Evolutionary conservation across 2,797 vertebrate species (phyloP), one percentile per base, ranked within the genome.

Genomic region (Eremophila alpestris): DNA sequence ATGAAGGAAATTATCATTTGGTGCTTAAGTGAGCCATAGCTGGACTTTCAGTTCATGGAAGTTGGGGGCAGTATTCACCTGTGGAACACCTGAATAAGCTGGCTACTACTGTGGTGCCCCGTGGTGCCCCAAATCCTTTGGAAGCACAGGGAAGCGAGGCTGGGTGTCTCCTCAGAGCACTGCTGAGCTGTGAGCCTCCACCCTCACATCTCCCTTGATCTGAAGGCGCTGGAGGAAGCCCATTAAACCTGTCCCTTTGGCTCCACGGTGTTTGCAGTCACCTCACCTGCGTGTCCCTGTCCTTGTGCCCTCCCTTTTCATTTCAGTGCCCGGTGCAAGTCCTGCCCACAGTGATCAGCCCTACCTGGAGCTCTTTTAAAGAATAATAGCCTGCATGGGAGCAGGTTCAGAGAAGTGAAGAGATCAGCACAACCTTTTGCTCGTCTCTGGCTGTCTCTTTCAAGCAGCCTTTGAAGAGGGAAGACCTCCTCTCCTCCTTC

Each of bases 401-500:
- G 69, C 5, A 19, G 17, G 30, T 83, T 84, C 32, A 14, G 58
- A 22, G 51, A 55, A 93, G 65, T 59, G 38, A 83, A 83, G 75
- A 89, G 56, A 85, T 86, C 51, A 67, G 24, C 4, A 6, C 64
- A 92, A 75, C 74, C 40, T 54, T 93, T 89, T 63, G 34, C 89
- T 68, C 29, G 43, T 91, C 87, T 87, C 67, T 85, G n/a, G 73
- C 88, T 7, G 4, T 69, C 78, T 90, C 55, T 83, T 90, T 82
- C 78, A 41, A 83, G 59, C 15, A 8, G 30, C 89, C 90, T 68
- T 68, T 27, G 29, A 83, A 93, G 86, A 87, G 41, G 38, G 82
- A 77, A 87, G 63, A 30, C 65, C 67, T 92, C 34, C n/a, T 89
- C 71, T 77, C 51, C 63, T 90, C 80, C 75, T 95, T 87, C 88